A percentile compares a stretch with the other conserved stretches of the same genome.
phyloP scores from a whole-genome alignment of 2,113 vertebrate species.

The Dryoscopus gambensis region DNA sequence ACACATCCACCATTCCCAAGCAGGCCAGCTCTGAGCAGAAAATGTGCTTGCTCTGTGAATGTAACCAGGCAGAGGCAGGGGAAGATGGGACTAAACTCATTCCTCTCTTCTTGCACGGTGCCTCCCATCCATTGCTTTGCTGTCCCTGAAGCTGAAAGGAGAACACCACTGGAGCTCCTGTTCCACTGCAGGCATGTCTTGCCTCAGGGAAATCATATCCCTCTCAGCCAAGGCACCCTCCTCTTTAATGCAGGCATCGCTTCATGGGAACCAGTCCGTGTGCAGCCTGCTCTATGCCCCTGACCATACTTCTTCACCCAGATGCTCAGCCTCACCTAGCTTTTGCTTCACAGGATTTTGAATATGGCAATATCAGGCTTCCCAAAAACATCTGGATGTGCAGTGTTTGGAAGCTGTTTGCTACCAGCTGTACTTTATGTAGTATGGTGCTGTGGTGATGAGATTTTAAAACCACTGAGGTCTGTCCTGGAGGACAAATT shows the following conservation, averaged over 20 bases:
- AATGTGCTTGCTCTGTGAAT: accelerated
- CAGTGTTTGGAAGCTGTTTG: accelerated
- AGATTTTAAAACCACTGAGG: background rate
- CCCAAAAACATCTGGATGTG: background rate
- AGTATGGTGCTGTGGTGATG: background rate
- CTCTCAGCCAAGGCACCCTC: background rate
- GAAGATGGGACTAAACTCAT: accelerated
- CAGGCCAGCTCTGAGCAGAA: background rate
- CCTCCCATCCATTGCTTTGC: background rate
- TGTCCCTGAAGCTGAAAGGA: background rate
- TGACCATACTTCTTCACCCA: background rate
- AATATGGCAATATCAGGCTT: background rate
- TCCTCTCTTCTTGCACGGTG: accelerated
- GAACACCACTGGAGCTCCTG: background rate
- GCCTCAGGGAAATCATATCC: background rate
- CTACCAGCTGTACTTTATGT: background rate
- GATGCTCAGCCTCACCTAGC: background rate
- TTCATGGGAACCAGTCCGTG: background rate
- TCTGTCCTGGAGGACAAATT: background rate
- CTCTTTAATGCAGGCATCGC: accelerated
- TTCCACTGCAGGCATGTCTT: accelerated
- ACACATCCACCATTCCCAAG: background rate
- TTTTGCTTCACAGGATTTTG: background rate
- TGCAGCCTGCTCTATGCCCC: accelerated
- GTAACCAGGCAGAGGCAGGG: background rate